Evolutionary conservation across 2,888 invertebrate genomes (phyloP).

Genomic region (Anaspis maculata): DNA sequence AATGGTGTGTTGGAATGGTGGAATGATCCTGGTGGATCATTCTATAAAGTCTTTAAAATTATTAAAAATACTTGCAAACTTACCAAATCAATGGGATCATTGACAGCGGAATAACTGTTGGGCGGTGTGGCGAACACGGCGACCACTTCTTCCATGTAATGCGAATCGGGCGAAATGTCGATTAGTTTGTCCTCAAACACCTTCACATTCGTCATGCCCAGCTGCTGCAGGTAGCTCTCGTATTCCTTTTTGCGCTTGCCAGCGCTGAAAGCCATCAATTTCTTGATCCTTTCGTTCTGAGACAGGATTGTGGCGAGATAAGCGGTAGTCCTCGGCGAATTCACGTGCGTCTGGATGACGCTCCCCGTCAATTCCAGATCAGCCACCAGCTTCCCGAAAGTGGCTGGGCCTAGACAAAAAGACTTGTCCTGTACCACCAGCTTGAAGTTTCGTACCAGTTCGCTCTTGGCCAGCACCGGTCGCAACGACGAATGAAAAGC

Average conservation of each 20-base stretch:
- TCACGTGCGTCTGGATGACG: slow-evolving; percentile 70
- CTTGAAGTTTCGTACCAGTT: slow-evolving; percentile 47
- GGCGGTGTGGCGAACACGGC: slow-evolving; percentile 68
- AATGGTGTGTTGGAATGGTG: too few species aligned
- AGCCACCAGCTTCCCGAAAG: slow-evolving; percentile 60
- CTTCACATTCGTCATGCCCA: slow-evolving; percentile 56
- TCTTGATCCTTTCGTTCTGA: slow-evolving; percentile 51
- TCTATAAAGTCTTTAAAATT: too few species aligned
- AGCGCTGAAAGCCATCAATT: slow-evolving; percentile 54
- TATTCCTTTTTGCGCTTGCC: slow-evolving; percentile 55
- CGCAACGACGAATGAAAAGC: slow-evolving; percentile 49
- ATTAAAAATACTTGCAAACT: too few species aligned
- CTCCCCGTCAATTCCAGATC: slow-evolving; percentile 59
- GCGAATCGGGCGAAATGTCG: slow-evolving; percentile 45
- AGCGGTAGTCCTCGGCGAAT: slow-evolving; percentile 70
- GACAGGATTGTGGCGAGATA: slow-evolving; percentile 62
- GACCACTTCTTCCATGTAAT: slow-evolving; percentile 52
- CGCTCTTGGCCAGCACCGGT: slow-evolving; percentile 47
- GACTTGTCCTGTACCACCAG: slow-evolving; percentile 64
- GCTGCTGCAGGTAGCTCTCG: slow-evolving; percentile 55
- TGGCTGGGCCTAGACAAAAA: slow-evolving; percentile 72
- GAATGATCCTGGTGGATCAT: too few species aligned
- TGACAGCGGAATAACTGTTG: slow-evolving; percentile 71
- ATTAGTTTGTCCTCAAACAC: slow-evolving; percentile 46
- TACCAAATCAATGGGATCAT: slow-evolving; percentile 69